phyloP scores from a whole-genome alignment of 2,797 vertebrate genomes.

The Hapalemur alaotrensis region DNA sequence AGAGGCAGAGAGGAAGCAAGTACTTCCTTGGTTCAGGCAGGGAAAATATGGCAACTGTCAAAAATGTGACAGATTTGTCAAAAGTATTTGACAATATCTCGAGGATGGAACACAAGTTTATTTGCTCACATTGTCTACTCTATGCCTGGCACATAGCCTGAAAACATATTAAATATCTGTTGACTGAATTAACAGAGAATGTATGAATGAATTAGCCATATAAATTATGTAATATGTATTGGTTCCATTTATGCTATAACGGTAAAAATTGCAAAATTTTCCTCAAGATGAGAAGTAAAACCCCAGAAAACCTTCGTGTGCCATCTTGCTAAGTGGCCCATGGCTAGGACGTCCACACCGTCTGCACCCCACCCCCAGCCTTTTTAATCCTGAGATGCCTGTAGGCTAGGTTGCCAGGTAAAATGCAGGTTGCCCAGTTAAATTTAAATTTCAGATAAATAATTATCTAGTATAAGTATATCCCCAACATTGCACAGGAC shows the following conservation, averaged over 20 bases:
- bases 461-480: not conserved
- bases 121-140: not conserved
- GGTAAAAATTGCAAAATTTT: not conserved
- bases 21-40: not conserved
- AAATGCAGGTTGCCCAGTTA: not conserved
- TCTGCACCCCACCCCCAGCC: not conserved
- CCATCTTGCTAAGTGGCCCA: not conserved
- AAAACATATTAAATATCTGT: not conserved
- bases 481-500: not conserved
- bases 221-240: not conserved
- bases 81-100: not conserved
- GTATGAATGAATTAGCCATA: not conserved
- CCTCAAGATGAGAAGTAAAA: not conserved
- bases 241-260: not conserved
- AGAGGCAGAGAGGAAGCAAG: not conserved
- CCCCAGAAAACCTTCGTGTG: not conserved
- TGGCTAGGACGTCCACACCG: not conserved
- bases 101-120: not conserved
- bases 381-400: not conserved
- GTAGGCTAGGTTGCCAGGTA: not conserved
- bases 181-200: not conserved
- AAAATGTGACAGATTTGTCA: not conserved
- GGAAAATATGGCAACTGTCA: not conserved
- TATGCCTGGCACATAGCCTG: not conserved
- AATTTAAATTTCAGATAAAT: not conserved